Evolutionary conservation across 2,888 invertebrate genomes (phyloP).

Genomic region (Pasiphila rectangulata): DNA sequence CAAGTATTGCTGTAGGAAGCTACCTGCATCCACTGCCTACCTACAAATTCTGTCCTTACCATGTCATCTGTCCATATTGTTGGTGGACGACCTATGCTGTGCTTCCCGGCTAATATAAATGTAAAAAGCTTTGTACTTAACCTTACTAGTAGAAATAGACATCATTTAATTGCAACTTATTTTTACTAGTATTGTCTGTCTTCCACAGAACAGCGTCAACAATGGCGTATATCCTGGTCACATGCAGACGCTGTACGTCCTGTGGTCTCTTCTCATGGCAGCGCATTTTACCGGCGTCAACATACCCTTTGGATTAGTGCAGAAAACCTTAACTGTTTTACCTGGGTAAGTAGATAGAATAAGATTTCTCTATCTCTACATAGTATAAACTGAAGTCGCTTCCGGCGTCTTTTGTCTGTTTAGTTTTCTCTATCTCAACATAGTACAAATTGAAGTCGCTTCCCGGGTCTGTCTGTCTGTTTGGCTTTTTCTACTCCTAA

Average conservation of each 20-base stretch:
- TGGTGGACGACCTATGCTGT: no score
- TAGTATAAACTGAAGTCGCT: neutral
- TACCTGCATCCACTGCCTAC: no score
- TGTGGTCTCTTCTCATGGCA: conserved; percentile 88
- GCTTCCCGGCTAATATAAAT: no score
- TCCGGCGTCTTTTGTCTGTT: no score
- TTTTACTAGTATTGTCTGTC: neutral
- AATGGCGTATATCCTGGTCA: conserved; percentile 98
- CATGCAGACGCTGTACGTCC: conserved; percentile 91
- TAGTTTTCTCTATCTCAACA: no score
- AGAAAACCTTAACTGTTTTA: conserved; percentile 85
- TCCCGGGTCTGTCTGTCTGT: no score
- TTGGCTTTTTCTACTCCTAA: no score
- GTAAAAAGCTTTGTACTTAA: no score
- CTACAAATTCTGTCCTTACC: no score
- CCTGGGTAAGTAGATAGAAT: conserved; percentile 82
- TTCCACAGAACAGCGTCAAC: conserved; percentile 92
- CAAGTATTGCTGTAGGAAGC: no score
- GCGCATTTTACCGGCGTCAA: conserved; percentile 90
- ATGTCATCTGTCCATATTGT: no score
- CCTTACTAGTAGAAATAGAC: neutral
- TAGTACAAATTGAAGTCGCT: no score
- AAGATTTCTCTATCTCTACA: neutral
- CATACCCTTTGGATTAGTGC: conserved; percentile 91
- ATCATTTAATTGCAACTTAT: neutral